phyloP scores from a whole-genome alignment of 1,140 invertebrate genomes.

The Drosophila arizonae region DNA sequence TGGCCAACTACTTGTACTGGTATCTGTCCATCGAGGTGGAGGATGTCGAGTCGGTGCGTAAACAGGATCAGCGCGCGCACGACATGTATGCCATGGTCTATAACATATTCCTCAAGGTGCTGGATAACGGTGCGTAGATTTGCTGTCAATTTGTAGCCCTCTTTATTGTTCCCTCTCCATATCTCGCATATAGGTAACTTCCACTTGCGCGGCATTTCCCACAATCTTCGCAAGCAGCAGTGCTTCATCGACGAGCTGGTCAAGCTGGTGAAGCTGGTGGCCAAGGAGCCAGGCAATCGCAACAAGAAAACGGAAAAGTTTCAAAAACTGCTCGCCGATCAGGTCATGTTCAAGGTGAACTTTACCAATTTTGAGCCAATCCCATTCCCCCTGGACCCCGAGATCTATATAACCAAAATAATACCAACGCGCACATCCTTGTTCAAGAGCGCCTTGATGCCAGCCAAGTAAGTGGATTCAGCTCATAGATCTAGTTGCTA shows the following conservation, averaged over 20 bases:
- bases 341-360: conserved; percentile 93
- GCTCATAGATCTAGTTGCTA: too few species aligned
- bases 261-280: conserved; percentile 94
- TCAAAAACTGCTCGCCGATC: conserved; percentile 91
- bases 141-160: conserved; percentile 35
- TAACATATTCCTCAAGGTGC: conserved; percentile 90
- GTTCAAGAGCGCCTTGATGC: conserved; percentile 99
- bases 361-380: conserved; percentile 96
- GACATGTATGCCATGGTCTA: conserved; percentile 96
- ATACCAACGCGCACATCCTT: conserved; percentile 94
- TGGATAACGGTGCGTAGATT: conserved; percentile 83
- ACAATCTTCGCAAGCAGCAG: conserved; percentile 91
- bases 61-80: conserved; percentile 89
- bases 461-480: conserved; percentile 87
- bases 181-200: conserved; percentile 58
- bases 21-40: conserved; percentile 97
- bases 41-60: conserved; percentile 87
- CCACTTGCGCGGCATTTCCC: conserved; percentile 86
- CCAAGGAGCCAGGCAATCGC: conserved; percentile 94
- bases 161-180: neutral
- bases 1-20: conserved; percentile 99
- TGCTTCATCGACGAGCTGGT: conserved; percentile 96
- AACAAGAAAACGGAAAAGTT: conserved; percentile 95
- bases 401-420: conserved; percentile 94
- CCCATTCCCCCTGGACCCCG: conserved; percentile 96